These are phyloP conservation scores for Myotis vivesi DNA, from an alignment of 2,797 vertebrate genomes.

Conservation along the genomic window DNA sequence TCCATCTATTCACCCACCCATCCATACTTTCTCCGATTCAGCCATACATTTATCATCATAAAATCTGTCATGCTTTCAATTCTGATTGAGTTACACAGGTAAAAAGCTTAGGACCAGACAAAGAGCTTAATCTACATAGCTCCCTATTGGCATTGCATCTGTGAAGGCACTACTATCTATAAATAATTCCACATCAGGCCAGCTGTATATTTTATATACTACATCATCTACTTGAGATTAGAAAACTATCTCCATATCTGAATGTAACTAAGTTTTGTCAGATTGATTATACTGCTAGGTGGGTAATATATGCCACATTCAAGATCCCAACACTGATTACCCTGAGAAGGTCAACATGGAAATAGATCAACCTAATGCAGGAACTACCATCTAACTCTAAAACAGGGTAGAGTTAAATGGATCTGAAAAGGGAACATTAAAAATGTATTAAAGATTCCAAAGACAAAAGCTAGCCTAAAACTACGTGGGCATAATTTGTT, in stretches of 20 bases:
- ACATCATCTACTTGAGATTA: background rate
- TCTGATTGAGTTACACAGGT: constrained; percentile 73
- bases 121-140: constrained; percentile 65
- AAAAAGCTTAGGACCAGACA: constrained; percentile 67
- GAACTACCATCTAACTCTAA: background rate
- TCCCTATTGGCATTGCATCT: constrained; percentile 64
- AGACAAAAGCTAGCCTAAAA: constrained; percentile 16
- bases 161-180: constrained; percentile 40
- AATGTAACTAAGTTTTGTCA: background rate
- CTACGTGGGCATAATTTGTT: background rate
- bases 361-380: background rate
- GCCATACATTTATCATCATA: constrained; percentile 64
- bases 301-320: background rate
- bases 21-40: background rate
- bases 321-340: background rate
- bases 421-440: constrained; percentile 16
- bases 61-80: constrained; percentile 65
- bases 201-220: constrained; percentile 2
- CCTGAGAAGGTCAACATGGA: background rate
- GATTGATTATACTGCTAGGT: background rate
- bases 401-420: background rate
- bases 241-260: background rate
- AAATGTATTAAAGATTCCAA: constrained; percentile 9
- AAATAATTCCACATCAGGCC: constrained; percentile 52
- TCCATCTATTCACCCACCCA: constrained; percentile 19